Conservation (phyloP, 2,888 invertebrate species). For the Eupithecia insigniata region DNA sequence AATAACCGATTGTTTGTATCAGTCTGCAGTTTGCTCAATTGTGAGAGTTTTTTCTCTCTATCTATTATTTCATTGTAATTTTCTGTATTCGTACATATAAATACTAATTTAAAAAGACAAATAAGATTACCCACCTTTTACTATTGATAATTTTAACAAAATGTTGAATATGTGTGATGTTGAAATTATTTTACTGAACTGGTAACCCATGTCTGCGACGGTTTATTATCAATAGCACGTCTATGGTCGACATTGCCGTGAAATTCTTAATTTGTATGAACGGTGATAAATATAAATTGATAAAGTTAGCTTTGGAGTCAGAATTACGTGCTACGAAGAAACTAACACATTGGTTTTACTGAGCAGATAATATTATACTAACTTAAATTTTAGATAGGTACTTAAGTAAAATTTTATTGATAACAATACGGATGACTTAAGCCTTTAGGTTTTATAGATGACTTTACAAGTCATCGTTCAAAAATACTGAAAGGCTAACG, state of each 20-base stretch:
- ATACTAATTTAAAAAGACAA: too few species aligned
- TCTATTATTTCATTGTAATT: too few species aligned
- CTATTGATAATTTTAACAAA: too few species aligned
- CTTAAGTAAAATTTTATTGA: background rate
- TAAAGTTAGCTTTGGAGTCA: too few species aligned
- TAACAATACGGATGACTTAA: conserved; percentile 10
- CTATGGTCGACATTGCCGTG: background rate
- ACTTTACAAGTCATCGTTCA: conserved; percentile 4
- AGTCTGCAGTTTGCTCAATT: too few species aligned
- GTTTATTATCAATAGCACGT: background rate
- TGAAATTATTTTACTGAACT: too few species aligned
- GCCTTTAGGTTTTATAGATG: conserved; percentile 2
- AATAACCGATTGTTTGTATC: too few species aligned
- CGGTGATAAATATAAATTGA: background rate
- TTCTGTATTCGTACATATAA: too few species aligned
- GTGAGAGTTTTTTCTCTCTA: too few species aligned
- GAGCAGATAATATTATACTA: background rate
- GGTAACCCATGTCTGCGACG: background rate
- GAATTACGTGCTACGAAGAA: background rate
- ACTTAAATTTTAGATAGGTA: background rate
- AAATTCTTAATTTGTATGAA: background rate
- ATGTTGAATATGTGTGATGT: too few species aligned
- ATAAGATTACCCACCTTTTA: too few species aligned
- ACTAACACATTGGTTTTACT: background rate
- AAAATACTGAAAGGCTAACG: conserved; percentile 7